phyloP scores from a whole-genome alignment of 2,888 invertebrate genomes.

The Zele albiditarsus region DNA sequence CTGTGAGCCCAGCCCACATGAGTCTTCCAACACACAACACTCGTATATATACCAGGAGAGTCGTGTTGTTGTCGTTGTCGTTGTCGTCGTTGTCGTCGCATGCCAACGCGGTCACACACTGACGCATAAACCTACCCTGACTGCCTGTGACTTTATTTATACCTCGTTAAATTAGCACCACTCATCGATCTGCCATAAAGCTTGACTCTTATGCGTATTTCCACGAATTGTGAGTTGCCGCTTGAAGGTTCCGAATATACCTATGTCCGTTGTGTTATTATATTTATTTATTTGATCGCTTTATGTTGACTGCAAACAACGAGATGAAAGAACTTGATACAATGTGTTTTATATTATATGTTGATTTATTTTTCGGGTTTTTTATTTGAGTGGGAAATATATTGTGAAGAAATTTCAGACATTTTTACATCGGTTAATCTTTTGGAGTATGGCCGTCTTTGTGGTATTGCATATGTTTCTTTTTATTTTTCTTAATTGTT shows the following conservation, averaged over 20 bases:
- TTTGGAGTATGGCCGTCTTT: too few relatives aligned
- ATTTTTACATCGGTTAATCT: too few relatives aligned
- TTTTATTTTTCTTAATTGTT: too few relatives aligned
- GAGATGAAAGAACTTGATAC: constrained; percentile 4
- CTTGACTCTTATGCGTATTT: background rate
- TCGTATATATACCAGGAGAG: background rate
- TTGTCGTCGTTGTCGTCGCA: constrained; percentile 12
- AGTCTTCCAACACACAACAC: background rate
- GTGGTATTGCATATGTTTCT: too few relatives aligned
- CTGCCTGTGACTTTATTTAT: constrained; percentile 62
- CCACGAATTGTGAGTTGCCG: background rate
- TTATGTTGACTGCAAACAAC: background rate
- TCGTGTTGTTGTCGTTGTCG: background rate
- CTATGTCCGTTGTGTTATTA: background rate
- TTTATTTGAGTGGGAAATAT: background rate
- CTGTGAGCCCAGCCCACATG: constrained; percentile 30
- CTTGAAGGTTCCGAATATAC: background rate
- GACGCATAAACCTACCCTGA: constrained; percentile 35
- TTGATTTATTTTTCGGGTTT: background rate
- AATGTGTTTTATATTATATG: constrained; percentile 9
- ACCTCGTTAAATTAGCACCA: constrained; percentile 68
- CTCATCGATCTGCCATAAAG: constrained; percentile 59
- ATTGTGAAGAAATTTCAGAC: too few relatives aligned
- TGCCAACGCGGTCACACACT: constrained; percentile 21
- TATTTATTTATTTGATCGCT: constrained; percentile 3